Percentiles rank a stretch among this genome's conserved stretches.
Conservation (phyloP, 2,888 invertebrate species). For the Mamestra brassicae region DNA sequence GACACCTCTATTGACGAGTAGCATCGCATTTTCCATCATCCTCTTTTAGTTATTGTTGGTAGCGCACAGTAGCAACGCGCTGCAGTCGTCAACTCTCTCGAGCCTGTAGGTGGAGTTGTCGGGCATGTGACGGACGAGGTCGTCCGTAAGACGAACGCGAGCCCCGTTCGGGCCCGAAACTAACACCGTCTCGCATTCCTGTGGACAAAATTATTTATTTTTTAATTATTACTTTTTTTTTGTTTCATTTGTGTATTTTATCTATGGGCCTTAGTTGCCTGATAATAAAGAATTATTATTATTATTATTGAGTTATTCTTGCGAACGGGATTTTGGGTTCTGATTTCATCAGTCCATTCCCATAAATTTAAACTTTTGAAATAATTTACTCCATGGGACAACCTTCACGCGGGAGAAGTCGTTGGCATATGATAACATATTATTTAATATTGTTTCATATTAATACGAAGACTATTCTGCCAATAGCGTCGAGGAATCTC, state of each 20-base stretch:
- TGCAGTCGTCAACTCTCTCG: conserved; percentile 77
- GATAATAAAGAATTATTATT: conserved; percentile 68
- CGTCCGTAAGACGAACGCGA: conserved; percentile 95
- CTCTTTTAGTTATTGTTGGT: conserved; percentile 64
- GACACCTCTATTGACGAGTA: neutral
- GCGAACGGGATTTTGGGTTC: no score
- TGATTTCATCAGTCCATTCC: no score
- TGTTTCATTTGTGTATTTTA: no score
- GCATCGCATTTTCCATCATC: neutral
- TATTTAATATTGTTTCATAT: no score
- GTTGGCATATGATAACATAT: no score
- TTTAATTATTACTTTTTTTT: no score
- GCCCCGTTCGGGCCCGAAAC: conserved; percentile 96
- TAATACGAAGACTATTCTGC: no score
- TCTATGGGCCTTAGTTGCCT: no score
- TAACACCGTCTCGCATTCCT: conserved; percentile 92
- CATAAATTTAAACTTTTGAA: no score
- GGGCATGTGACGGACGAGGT: conserved; percentile 95
- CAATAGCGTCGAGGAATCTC: no score
- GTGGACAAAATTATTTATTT: conserved; percentile 75
- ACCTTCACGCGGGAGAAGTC: no score
- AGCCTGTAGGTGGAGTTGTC: conserved; percentile 90
- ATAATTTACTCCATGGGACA: no score
- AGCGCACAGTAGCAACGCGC: conserved; percentile 75
- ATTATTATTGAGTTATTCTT: conserved; percentile 51